Percentiles rank a stretch among this genome's conserved stretches.
These are phyloP conservation scores for Dasyornis broadbenti DNA, from an alignment of 2,113 vertebrate species.

Conservation along the genomic window DNA sequence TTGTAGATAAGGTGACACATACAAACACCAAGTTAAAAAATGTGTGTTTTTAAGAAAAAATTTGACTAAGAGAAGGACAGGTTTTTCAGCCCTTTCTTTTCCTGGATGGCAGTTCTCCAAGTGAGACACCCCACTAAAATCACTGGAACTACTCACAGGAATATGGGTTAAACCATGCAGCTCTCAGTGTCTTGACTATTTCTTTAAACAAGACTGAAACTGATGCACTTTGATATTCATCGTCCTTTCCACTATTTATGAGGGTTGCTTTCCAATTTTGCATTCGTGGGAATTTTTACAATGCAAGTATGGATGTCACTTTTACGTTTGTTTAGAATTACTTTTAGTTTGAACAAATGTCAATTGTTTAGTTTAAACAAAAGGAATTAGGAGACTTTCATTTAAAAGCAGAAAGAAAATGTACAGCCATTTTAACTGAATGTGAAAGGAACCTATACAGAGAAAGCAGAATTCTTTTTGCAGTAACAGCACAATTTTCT, in stretches of 20 bases:
- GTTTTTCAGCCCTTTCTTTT: neutral
- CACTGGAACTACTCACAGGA: neutral
- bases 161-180: neutral
- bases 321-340: neutral
- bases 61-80: neutral
- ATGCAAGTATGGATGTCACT: neutral
- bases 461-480: neutral
- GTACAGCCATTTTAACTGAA: neutral
- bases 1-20: neutral
- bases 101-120: neutral
- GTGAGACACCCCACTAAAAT: neutral
- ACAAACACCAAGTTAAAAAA: neutral
- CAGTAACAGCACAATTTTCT: neutral
- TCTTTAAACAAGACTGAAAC: neutral
- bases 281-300: neutral
- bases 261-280: neutral
- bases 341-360: neutral
- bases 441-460: neutral
- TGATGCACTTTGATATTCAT: neutral
- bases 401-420: neutral
- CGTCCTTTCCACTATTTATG: neutral
- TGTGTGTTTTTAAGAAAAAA: neutral
- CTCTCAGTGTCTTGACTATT: neutral
- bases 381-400: neutral
- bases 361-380: neutral